phyloP scores from a whole-genome alignment of 1,140 invertebrate genomes.

The Neocloeon triangulifer region DNA sequence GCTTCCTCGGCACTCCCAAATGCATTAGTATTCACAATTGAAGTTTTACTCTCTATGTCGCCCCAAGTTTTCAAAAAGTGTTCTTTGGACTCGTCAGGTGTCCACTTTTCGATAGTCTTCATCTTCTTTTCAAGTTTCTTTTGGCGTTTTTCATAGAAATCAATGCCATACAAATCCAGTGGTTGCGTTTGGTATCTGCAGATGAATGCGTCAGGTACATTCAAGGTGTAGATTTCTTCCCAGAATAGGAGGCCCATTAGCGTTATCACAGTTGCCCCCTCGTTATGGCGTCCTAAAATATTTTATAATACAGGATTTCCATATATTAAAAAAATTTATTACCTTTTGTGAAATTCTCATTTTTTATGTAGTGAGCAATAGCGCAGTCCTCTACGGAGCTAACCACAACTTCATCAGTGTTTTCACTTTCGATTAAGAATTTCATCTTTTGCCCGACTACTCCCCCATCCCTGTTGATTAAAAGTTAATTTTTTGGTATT shows the following conservation, averaged over 20 bases:
- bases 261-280: slow-evolving; percentile 35
- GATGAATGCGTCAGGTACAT: slow-evolving; percentile 38
- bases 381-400: too few relatives aligned
- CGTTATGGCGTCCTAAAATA: slow-evolving; percentile 47
- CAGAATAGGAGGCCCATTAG: slow-evolving; percentile 50
- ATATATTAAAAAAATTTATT: too few relatives aligned
- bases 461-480: too few relatives aligned
- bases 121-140: slow-evolving; percentile 28
- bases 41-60: slow-evolving; percentile 17
- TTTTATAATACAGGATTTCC: too few relatives aligned
- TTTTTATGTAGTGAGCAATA: too few relatives aligned
- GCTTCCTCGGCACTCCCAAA: slow-evolving; percentile 21
- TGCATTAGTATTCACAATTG: slow-evolving; percentile 26
- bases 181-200: slow-evolving; percentile 38
- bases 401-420: too few relatives aligned
- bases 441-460: too few relatives aligned
- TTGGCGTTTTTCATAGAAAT: slow-evolving; percentile 38
- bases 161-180: slow-evolving; percentile 34
- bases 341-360: too few relatives aligned
- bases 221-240: slow-evolving; percentile 42
- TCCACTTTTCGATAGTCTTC: slow-evolving; percentile 16
- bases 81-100: slow-evolving; percentile 17
- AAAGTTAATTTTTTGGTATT: too few relatives aligned
- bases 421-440: too few relatives aligned
- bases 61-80: slow-evolving; percentile 21